These are phyloP conservation scores for Sebastiscus tertius DNA, from an alignment of 2,797 vertebrate genomes.

Conservation along the genomic window DNA sequence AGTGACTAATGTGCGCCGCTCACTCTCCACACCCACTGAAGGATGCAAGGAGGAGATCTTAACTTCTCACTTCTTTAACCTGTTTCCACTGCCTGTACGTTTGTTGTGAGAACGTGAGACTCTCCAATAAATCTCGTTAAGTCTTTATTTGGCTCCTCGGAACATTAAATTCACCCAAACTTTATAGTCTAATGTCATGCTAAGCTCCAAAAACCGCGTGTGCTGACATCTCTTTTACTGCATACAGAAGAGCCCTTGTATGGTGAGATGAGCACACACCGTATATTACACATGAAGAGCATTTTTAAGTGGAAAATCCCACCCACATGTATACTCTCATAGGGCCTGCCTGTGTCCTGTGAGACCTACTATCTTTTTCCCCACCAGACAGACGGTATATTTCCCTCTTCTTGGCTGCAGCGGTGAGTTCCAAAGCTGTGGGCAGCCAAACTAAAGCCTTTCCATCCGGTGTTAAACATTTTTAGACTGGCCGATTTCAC, in stretches of 20 bases:
- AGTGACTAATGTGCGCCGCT: constrained; percentile 73
- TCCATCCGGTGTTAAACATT: constrained; percentile 66
- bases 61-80: constrained; percentile 4
- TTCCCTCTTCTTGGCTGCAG: constrained; percentile 55
- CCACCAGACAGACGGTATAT: constrained; percentile 55
- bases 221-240: constrained; percentile 50
- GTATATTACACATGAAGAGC: constrained; percentile 47
- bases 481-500: constrained; percentile 67
- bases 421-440: constrained; percentile 59
- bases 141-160: constrained; percentile 28
- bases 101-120: constrained; percentile 21
- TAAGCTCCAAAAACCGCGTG: constrained; percentile 6
- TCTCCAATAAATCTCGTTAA: constrained; percentile 25
- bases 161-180: constrained; percentile 13
- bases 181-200: constrained; percentile 23
- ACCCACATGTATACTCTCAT: constrained; percentile 46
- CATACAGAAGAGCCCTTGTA: constrained; percentile 48
- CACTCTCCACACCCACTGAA: constrained; percentile 50
- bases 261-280: constrained; percentile 25
- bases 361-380: constrained; percentile 59
- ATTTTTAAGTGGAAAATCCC: constrained; percentile 72
- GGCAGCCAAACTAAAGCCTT: constrained; percentile 68
- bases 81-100: constrained; percentile 11
- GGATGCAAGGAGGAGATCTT: constrained; percentile 5
- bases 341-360: constrained; percentile 42